phyloP scores from a whole-genome alignment of 2,797 vertebrate genomes.

The Phataginus tricuspis region DNA sequence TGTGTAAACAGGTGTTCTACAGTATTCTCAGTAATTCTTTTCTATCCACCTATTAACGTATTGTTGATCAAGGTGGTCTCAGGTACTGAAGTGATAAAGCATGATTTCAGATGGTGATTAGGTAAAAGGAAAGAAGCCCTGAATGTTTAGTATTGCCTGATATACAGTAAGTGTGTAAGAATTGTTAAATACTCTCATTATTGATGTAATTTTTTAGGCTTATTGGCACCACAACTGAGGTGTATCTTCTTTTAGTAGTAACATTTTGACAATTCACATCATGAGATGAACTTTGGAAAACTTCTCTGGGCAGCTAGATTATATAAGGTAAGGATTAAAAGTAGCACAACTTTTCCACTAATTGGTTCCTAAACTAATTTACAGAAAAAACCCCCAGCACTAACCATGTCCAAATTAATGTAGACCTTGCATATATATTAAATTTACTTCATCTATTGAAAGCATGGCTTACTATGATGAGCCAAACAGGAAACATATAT shows the following conservation, averaged over 20 bases:
- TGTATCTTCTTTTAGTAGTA: neutral
- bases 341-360: neutral
- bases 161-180: neutral
- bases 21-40: neutral
- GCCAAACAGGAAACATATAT: neutral
- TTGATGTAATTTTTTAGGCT: neutral
- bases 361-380: neutral
- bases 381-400: neutral
- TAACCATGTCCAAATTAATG: neutral
- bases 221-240: neutral
- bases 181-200: neutral
- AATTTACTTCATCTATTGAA: neutral
- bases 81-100: neutral
- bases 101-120: neutral
- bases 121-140: neutral
- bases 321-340: neutral
- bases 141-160: neutral
- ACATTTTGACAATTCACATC: slow-evolving; percentile 17
- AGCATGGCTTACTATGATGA: neutral
- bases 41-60: neutral
- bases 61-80: neutral
- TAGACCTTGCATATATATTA: neutral
- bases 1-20: neutral
- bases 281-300: neutral
- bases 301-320: neutral